phyloP scores from a whole-genome alignment of 1,140 invertebrate genomes.

The Pararge aegeria region DNA sequence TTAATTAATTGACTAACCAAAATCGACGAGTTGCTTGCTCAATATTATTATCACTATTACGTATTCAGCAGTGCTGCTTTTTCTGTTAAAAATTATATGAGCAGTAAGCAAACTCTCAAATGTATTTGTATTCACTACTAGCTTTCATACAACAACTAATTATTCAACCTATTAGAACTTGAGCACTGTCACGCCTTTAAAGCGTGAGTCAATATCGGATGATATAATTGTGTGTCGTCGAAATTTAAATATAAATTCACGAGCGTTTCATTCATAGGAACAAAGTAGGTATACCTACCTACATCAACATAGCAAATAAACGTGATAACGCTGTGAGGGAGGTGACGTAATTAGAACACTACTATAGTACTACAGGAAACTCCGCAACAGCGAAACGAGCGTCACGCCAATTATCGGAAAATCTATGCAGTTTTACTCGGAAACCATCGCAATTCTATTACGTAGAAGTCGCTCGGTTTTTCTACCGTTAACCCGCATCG shows the following conservation, averaged over 20 bases:
- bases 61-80: no score
- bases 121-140: no score
- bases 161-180: no score
- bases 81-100: no score
- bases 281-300: background rate
- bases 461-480: conserved; percentile 10
- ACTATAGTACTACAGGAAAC: conserved; percentile 10
- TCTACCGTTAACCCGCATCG: background rate
- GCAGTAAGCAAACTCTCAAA: no score
- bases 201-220: no score
- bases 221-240: no score
- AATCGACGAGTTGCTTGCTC: no score
- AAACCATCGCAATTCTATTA: conserved; percentile 13
- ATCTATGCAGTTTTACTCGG: conserved; percentile 14
- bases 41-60: no score
- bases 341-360: conserved; percentile 2
- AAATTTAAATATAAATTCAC: background rate
- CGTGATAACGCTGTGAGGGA: conserved; percentile 1
- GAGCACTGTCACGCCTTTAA: no score
- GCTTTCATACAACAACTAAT: no score
- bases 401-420: conserved; percentile 9
- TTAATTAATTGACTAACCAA: no score
- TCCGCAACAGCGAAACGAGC: conserved; percentile 1
- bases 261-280: conserved; percentile 4
- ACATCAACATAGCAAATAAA: background rate